Conservation (phyloP, 2,113 vertebrate genomes). For the Spermophilus dauricus region DNA sequence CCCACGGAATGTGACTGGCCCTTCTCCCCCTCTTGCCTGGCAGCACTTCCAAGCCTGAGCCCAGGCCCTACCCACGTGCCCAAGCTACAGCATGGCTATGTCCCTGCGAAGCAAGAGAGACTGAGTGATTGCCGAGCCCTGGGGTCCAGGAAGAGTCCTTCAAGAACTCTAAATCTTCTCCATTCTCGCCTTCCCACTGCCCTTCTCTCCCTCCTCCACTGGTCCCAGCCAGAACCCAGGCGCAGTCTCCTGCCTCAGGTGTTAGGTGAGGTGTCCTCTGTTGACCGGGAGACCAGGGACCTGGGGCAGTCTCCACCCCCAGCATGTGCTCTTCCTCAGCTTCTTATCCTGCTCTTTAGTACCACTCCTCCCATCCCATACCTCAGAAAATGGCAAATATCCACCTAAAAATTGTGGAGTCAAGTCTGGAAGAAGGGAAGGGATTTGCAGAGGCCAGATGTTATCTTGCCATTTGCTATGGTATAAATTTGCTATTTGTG, state of each 20-base stretch:
- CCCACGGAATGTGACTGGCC: neutral
- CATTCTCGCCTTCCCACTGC: neutral
- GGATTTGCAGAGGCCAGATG: too few relatives aligned
- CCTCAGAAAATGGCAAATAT: neutral
- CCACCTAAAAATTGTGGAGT: neutral
- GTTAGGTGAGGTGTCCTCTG: neutral
- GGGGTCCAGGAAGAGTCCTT: neutral
- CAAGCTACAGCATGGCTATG: neutral
- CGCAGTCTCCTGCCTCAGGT: neutral
- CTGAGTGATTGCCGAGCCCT: neutral
- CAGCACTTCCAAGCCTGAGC: neutral
- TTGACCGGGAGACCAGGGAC: neutral
- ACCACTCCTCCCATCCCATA: neutral
- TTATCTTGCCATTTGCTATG: too few relatives aligned
- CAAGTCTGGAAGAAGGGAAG: neutral
- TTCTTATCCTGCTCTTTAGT: neutral
- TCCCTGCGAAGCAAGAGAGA: neutral
- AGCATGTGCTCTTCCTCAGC: fast-evolving
- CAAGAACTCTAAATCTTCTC: neutral
- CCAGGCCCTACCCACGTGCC: neutral
- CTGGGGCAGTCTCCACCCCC: too few relatives aligned
- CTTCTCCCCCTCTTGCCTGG: neutral
- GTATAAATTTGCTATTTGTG: neutral
- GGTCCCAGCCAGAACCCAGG: neutral
- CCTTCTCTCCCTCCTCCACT: neutral